Percentiles rank a stretch among this genome's conserved stretches.
Evolutionary conservation across 1,140 invertebrate genomes (phyloP).

Genomic region (Ceratosolen solmsi): DNA sequence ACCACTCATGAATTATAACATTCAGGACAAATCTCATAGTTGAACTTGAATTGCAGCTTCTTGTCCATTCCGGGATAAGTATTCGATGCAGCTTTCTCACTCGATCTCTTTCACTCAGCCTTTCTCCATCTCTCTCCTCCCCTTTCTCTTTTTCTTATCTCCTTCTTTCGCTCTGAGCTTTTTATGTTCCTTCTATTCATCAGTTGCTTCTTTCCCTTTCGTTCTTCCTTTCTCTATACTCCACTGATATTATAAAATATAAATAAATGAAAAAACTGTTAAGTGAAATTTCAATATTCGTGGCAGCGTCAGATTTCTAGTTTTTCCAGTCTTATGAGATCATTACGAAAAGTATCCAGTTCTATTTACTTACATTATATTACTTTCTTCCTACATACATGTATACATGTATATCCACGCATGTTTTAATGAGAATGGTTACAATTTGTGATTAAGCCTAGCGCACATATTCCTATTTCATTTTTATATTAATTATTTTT

Average conservation of each 20-base stretch:
- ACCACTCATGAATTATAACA: slow-evolving; percentile 26
- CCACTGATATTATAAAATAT: background rate
- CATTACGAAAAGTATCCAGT: slow-evolving; percentile 52
- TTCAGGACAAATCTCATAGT: background rate
- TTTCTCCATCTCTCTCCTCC: background rate
- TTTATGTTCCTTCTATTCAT: no score
- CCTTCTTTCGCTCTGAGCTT: background rate
- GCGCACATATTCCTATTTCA: background rate
- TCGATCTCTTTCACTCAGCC: background rate
- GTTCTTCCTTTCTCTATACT: background rate
- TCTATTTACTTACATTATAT: no score
- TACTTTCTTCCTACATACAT: no score
- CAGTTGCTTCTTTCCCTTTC: background rate
- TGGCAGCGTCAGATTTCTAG: slow-evolving; percentile 51
- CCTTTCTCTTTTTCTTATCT: background rate
- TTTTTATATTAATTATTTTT: no score
- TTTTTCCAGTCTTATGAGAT: slow-evolving; percentile 55
- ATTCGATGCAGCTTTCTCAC: slow-evolving; percentile 36
- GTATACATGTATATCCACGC: background rate
- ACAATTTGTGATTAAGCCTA: background rate
- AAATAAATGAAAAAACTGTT: slow-evolving; percentile 48
- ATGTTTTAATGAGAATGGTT: background rate
- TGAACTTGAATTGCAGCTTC: background rate
- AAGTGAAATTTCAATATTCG: slow-evolving; percentile 53
- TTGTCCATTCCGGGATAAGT: slow-evolving; percentile 57